Conservation (phyloP, 1,140 invertebrate species). For the Dendroctonus ponderosae region DNA sequence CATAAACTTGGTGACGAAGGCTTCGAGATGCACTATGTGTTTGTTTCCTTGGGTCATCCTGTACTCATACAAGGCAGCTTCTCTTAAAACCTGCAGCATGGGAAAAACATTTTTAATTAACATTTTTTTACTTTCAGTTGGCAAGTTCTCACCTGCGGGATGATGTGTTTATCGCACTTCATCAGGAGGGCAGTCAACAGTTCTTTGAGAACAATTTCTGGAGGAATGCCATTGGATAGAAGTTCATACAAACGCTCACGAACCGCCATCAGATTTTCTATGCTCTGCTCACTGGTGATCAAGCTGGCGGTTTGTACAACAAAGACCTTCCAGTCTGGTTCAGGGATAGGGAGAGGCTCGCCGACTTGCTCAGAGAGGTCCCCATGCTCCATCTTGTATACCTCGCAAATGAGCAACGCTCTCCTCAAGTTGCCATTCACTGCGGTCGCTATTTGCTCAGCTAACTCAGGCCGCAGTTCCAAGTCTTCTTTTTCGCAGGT, state of each 20-base stretch:
- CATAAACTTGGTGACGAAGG: conserved; percentile 97
- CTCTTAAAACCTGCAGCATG: conserved; percentile 60
- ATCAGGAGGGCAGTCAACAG: conserved; percentile 80
- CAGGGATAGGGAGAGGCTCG: conserved; percentile 73
- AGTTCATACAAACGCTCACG: conserved; percentile 90
- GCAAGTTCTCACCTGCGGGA: conserved; percentile 61
- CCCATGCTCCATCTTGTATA: conserved; percentile 89
- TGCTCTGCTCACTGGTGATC: conserved; percentile 86
- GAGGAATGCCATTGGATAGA: conserved; percentile 89
- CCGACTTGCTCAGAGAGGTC: too few species aligned
- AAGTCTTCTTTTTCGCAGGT: conserved; percentile 87
- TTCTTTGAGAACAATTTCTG: conserved; percentile 89
- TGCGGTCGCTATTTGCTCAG: conserved; percentile 73
- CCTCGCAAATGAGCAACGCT: conserved; percentile 92
- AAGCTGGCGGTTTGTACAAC: conserved; percentile 83
- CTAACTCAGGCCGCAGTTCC: conserved; percentile 73
- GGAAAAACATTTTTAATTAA: neutral
- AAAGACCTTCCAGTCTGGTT: conserved; percentile 93
- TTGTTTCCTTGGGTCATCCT: conserved; percentile 87
- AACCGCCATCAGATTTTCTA: conserved; percentile 80
- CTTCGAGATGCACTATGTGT: conserved; percentile 95
- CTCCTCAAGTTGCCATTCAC: conserved; percentile 89
- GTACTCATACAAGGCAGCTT: conserved; percentile 89
- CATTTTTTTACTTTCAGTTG: too few species aligned
- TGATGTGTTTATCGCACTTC: conserved; percentile 88